Base-by-base conservation (phyloP, 2,113 vertebrate genomes). In the Gila orcuttii region DNA sequence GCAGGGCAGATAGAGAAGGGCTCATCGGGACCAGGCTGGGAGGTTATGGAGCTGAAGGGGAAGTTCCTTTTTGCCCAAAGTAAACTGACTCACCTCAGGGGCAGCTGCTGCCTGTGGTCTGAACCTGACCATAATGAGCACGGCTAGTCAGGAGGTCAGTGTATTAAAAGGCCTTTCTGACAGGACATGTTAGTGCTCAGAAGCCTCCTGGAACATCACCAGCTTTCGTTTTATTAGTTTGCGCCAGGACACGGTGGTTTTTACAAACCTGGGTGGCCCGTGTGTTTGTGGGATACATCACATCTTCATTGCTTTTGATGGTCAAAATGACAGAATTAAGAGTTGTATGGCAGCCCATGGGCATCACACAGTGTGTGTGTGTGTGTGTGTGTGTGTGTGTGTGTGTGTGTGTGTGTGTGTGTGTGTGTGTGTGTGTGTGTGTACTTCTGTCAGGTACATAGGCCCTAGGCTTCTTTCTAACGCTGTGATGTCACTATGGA, bases 101-200 rank as follows among this genome's bases (percentile, higher is more conserved):
- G 47, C 82, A 76, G 82, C 85, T 86, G 85, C 78, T 62, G 83
- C 83, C 86, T 89, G 85, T 85, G 88, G 86, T 89, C 83, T 87
- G 86, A 69, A 57, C 64, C 83, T 74, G 79, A 89, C 82, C 88
- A 82, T 85, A 89, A 85, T 83, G 88, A 87, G 86, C 39, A 76
- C 47, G 12, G 64, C 78, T 79, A 85, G 88, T 85, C 55, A 79
- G 88, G 57, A 89, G 88, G 88, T 85, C 88, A 87, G 86, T 74
- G 78, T 84, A 82, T 87, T 87, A 75, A 89, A 86, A 85, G 87
- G 71, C 45, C 45, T 66, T 52, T 83, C 86, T 87, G 82, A 87
- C 50, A 85, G 60, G 84, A 85, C 60, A 55, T 64, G 79, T 74
- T 80, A 66, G 82, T 52, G 75, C 81, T 75, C 59, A 69, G 78